Evolutionary conservation across 2,113 vertebrate genomes (phyloP).

Genomic region (Arenaria interpres): DNA sequence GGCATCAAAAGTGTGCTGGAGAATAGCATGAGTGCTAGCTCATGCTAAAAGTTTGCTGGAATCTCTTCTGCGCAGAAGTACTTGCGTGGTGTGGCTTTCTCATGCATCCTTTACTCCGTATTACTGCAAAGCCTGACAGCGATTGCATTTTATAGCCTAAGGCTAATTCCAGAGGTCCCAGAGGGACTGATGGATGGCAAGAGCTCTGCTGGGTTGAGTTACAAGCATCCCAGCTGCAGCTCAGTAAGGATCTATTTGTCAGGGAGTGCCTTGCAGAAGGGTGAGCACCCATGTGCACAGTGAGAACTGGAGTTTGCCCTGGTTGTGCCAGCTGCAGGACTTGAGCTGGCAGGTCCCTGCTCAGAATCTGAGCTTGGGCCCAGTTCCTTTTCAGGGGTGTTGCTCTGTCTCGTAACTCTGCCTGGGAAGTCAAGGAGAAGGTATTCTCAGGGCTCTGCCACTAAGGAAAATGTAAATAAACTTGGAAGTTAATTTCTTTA

Average conservation of each 20-base stretch:
- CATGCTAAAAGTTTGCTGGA: background rate
- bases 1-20: background rate
- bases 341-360: background rate
- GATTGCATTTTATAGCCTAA: background rate
- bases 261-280: background rate
- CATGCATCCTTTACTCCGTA: background rate
- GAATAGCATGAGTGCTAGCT: background rate
- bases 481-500: background rate
- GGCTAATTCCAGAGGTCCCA: background rate
- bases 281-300: background rate
- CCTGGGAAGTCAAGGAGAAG: background rate
- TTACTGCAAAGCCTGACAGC: background rate
- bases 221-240: background rate
- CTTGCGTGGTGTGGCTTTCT: background rate
- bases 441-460: background rate
- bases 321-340: background rate
- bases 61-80: background rate
- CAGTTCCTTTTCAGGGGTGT: background rate
- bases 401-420: background rate
- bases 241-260: background rate
- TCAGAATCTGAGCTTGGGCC: background rate
- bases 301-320: background rate
- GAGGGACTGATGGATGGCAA: background rate
- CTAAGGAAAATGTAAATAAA: background rate
- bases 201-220: background rate